Evolutionary conservation across 1,140 invertebrate species (phyloP), one percentile per base, ranked within the genome.

Genomic region (Drosophila sproati): DNA sequence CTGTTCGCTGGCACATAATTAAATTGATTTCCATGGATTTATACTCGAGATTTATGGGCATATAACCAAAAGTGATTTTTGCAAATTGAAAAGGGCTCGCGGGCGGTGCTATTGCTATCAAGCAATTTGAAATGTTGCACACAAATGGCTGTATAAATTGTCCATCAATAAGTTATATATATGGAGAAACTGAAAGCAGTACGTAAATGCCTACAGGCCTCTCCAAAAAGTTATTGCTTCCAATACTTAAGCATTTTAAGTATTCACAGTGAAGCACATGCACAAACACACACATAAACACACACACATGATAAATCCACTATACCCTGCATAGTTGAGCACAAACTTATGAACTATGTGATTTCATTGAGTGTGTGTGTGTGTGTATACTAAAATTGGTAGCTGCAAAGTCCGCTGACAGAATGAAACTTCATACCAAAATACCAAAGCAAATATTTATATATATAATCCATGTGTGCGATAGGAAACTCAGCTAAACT

Each of bases 371-470:
- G 63, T 61, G 56, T 75, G 56, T 73, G 29, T 28, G 28, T 32
- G 45, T 37, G 29, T 7, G 34, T 52, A 20, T 54, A 39, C 60
- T 70, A 78, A 77, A 77, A 85, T 77, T 62, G 68, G 60, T 69
- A 57, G 69, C 57, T 69, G 77, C 63, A 66, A 47, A 79, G 81
- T 69, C 62, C 64, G 63, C 56, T 83, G 64, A 77, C 66, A 79
- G 73, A 70, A 77, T 50, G 72, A 87, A 88, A 87, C 72, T 88
- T 87, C 77, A 66, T 82, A 73, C 77, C 69, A 68, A 88, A 88
- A 87, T 87, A 78, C 83, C 83, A 80, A 88, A 88, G 80, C 73
- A 87, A 87, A 87, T 87, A 87, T 87, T 87, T 87, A 63, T 67
- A 74, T 74, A 74, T 69, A 80, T 87, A 88, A 80, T 87, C 79